These are phyloP conservation scores for Callyntrura guangdongensis DNA, from an alignment of 2,888 invertebrate species.

Conservation along the genomic window DNA sequence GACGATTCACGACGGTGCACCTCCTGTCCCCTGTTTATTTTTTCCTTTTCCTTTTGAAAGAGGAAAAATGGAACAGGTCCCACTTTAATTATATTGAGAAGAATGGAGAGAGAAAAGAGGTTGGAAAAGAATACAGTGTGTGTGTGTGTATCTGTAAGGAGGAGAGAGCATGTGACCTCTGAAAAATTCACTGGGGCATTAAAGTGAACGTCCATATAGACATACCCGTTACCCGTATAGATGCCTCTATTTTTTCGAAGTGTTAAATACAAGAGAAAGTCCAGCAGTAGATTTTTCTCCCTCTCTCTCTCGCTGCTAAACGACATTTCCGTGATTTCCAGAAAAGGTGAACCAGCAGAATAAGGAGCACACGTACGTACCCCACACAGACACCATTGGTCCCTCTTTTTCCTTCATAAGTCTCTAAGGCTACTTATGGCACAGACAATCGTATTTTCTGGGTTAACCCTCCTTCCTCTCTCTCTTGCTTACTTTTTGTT, in stretches of 20 bases:
- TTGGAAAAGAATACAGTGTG: constrained; percentile 6
- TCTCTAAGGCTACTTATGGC: constrained; percentile 71
- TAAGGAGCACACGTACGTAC: not conserved
- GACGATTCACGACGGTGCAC: not conserved
- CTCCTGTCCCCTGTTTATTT: constrained; percentile 11
- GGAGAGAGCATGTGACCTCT: constrained; percentile 31
- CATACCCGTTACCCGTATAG: not conserved
- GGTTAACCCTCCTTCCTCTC: constrained; percentile 56
- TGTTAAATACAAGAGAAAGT: constrained; percentile 64
- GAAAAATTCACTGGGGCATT: constrained; percentile 59
- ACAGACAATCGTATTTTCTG: constrained; percentile 70
- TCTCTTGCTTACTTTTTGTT: constrained; percentile 44
- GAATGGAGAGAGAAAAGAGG: constrained; percentile 46
- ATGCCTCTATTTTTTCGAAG: constrained; percentile 6
- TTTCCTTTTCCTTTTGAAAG: not conserved
- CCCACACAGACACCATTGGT: not conserved
- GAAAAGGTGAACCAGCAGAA: not conserved
- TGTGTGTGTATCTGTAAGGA: not conserved
- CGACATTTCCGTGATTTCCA: constrained; percentile 59
- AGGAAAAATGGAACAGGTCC: constrained; percentile 57
- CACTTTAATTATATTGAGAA: constrained; percentile 69
- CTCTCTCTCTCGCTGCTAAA: constrained; percentile 14
- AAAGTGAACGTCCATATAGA: constrained; percentile 7
- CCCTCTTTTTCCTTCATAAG: constrained; percentile 17
- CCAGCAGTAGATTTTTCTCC: not conserved